Evolutionary conservation across 2,888 invertebrate genomes (phyloP), one percentile per base, ranked within the genome.

Genomic region (Therioaphis trifolii): DNA sequence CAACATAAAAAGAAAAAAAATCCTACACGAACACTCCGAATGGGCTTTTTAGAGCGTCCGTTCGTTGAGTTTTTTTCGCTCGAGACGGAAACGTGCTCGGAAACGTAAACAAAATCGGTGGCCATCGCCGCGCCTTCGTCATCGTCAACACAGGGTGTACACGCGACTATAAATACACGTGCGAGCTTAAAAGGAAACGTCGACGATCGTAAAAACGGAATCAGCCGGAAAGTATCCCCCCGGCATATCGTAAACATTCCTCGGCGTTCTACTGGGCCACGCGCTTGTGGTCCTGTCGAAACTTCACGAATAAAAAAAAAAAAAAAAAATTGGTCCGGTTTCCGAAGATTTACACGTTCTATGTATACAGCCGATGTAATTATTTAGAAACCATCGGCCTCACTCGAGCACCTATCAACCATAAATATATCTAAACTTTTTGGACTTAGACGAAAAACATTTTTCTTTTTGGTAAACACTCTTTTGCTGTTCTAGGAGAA

Each of bases 81-180:
- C 24, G 46, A 7, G 29, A 4, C 27, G 29, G 35, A 18, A n/a
- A 75, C 58, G 58, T 58, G 58, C 58, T 61, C 58, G 18, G 58
- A 43, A 75, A 75, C 43, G 29, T 61, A 75, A 75, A 43, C 58
- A 43, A 24, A 61, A 35, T 75, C 75, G 74, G 58, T 40, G 15
- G 24, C 11, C 4, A 24, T 11, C 40, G 75, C n/a, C n/a, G n/a
- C n/a, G n/a, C n/a, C n/a, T n/a, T n/a, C n/a, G n/a, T n/a, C n/a
- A n/a, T n/a, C n/a, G n/a, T n/a, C n/a, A n/a, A n/a, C n/a, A n/a
- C n/a, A 15, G n/a, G 55, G 29, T 18, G 27, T 7, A 29, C 18
- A 9, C 52, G 74, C 9, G 40, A 75, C 75, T 75, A 75, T 75
- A 75, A 75, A 75, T 75, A 75, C 75, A 43, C 75, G n/a, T n/a